phyloP scores from a whole-genome alignment of 2,888 invertebrate genomes.

The Cheilosia variabilis region DNA sequence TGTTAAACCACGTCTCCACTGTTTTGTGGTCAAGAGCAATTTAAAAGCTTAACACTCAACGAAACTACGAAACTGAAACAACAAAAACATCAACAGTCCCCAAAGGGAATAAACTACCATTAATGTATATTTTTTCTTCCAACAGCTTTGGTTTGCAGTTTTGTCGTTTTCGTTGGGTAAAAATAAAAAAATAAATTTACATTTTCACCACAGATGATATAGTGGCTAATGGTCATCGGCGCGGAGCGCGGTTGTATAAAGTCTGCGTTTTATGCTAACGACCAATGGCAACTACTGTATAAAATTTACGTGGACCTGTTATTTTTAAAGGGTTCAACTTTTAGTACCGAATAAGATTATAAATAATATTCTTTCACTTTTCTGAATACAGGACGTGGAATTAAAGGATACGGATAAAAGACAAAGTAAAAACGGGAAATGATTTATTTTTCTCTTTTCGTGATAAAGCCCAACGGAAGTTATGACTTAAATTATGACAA shows the following conservation, averaged over 20 bases:
- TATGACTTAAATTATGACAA: too few species aligned
- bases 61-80: conserved; percentile 4
- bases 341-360: neutral
- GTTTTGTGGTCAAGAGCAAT: conserved; percentile 24
- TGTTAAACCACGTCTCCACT: conserved; percentile 11
- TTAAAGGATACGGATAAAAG: neutral
- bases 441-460: neutral
- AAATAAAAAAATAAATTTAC: neutral
- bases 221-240: conserved; percentile 1
- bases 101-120: neutral
- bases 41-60: conserved; percentile 32
- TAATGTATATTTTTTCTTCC: conserved; percentile 21
- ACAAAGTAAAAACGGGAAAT: neutral
- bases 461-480: too few species aligned
- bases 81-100: conserved; percentile 7
- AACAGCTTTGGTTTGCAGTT: neutral
- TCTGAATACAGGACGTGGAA: neutral
- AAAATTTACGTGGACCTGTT: neutral
- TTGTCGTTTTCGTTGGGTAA: neutral
- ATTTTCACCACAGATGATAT: neutral
- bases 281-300: neutral
- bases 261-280: neutral
- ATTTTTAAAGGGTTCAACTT: neutral
- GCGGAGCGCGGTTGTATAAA: neutral
- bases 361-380: neutral